phyloP scores from a whole-genome alignment of 2,888 invertebrate genomes.

The Ophion slaviceki region DNA sequence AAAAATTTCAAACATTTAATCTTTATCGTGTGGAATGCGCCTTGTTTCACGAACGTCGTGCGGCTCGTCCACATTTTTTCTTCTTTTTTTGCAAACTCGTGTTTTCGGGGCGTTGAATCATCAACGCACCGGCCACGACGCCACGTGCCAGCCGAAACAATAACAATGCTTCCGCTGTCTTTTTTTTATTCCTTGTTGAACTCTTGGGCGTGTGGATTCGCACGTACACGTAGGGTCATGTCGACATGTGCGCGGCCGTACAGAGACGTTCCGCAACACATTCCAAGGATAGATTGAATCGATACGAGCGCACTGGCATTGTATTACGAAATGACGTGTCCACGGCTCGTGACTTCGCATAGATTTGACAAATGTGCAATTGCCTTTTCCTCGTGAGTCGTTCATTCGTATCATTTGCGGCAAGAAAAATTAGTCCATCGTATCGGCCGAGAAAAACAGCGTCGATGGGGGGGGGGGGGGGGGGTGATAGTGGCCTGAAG shows the following conservation, averaged over 20 bases:
- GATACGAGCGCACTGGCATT: conserved; percentile 12
- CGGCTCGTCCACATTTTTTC: background rate
- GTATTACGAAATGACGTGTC: background rate
- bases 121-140: conserved; percentile 11
- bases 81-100: background rate
- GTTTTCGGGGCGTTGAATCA: conserved; percentile 3
- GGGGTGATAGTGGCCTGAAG: background rate
- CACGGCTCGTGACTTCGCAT: background rate
- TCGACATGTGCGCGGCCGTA: background rate
- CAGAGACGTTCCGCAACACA: conserved; percentile 28
- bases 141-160: conserved; percentile 44
- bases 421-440: background rate
- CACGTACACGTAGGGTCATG: background rate
- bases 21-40: too few relatives aligned
- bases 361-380: conserved; percentile 6
- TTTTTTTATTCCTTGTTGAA: conserved; percentile 8
- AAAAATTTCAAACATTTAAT: too few relatives aligned
- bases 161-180: background rate
- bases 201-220: background rate
- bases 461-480: background rate
- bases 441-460: background rate
- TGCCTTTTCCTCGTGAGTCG: background rate
- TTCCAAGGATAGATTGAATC: conserved; percentile 29
- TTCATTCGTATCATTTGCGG: background rate
- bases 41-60: too few relatives aligned